Evolutionary conservation across 2,797 vertebrate genomes (phyloP).

Genomic region (Sylvilagus floridanus): DNA sequence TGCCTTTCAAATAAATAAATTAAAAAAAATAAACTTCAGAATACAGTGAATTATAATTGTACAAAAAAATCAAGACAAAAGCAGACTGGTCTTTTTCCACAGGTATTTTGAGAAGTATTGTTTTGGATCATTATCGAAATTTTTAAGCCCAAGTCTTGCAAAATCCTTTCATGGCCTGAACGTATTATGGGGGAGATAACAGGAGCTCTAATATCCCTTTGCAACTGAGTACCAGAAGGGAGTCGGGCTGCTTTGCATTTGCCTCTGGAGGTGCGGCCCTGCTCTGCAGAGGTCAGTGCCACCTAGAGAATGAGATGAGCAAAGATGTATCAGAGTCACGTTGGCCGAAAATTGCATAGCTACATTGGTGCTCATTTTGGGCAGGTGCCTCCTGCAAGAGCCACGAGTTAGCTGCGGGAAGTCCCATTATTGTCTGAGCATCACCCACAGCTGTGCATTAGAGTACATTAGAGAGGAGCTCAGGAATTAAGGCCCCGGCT

Average conservation of each 20-base stretch:
- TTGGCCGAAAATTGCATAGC: conserved; percentile 79
- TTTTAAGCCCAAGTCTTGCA: not conserved
- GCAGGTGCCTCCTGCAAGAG: conserved; percentile 64
- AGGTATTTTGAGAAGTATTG: conserved; percentile 18
- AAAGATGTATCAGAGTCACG: not conserved
- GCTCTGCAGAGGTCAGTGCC: not conserved
- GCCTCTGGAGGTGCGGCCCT: not conserved
- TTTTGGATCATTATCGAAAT: not conserved
- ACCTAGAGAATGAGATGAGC: not conserved
- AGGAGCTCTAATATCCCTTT: not conserved
- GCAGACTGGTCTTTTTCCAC: not conserved
- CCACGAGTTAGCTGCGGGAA: conserved; percentile 83
- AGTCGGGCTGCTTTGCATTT: not conserved
- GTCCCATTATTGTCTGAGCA: conserved; percentile 78
- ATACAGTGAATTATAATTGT: not conserved
- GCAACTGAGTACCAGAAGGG: not conserved
- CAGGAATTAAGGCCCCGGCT: conserved; percentile 79
- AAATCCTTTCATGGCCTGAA: not conserved
- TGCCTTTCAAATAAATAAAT: too few species aligned
- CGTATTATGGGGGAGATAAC: not conserved
- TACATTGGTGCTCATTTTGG: conserved; percentile 73
- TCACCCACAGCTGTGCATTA: conserved; percentile 79
- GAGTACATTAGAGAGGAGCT: conserved; percentile 77
- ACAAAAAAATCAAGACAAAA: not conserved
- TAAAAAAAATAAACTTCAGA: not conserved